Base-by-base conservation (phyloP, 2,113 vertebrate genomes). In the Dasyprocta punctata region DNA sequence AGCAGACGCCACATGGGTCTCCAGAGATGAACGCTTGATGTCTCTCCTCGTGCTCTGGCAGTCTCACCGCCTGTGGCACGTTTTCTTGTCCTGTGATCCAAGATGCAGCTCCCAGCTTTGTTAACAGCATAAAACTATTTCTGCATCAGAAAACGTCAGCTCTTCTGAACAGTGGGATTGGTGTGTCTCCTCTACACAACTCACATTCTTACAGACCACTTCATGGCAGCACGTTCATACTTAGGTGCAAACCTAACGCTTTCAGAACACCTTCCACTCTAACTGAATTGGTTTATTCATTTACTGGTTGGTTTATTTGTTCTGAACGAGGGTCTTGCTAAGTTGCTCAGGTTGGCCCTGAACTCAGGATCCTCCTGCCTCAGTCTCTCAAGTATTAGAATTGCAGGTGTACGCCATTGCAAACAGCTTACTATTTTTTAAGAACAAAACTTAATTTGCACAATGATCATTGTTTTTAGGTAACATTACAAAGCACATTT, bases 391-490 rank as follows among this genome's bases (percentile, higher is more conserved):
- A 20, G 77, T 52, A 36, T 49, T 80, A 52, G 17, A 49, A 20
- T n/a, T 80, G 3, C 4, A 52, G 47, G 19, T 54, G 16, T 52
- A 36, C 3, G 19, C 4, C 77, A 49, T 2, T 49, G 26, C 28
- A 49, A 78, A 30, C 75, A 80, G 47, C 17, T 80, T 47, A 28
- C 44, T n/a, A 19, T 71, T 75, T 67, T 94, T 69, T 38, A 92
- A 94, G 58, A 87, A 44, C 30, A 30, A 94, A 92, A 41, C 5
- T 10, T 41, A 58, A 47, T 65, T 94, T 77, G 56, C 69, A 87
- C 97, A 97, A 61, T 16, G 19, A 91, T 44, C 7, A 4, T 17
- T 86, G 5, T 88, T 95, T 95, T 97, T 41, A 96, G 19, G 5
- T 56, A 69, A 56, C 38, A 96, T 69, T 38, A 67, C 52, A 71